Conservation (phyloP, 92 coral and sea anemone genomes). For the Muricea muricata region DNA sequence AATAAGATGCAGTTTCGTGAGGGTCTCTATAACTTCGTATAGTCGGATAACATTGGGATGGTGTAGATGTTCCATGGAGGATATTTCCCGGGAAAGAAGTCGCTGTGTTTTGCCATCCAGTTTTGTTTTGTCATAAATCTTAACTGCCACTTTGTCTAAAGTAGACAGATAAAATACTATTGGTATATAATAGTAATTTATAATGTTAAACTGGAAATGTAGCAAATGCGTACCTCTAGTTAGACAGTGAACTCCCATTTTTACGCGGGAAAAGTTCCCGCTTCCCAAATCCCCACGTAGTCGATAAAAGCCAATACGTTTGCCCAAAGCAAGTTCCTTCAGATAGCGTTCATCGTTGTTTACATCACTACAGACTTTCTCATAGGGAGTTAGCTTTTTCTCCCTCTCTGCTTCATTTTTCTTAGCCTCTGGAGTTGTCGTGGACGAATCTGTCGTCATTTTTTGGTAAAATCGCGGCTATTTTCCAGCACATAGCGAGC, state of each 20-base stretch:
- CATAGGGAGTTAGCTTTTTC: constrained; percentile 77
- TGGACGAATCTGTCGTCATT: constrained; percentile 90
- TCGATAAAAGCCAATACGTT: constrained; percentile 97
- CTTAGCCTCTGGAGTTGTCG: constrained; percentile 59
- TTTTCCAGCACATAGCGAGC: constrained; percentile 36
- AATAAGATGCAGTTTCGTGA: constrained; percentile 89
- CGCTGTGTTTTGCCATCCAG: constrained; percentile 95
- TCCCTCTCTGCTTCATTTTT: constrained; percentile 68
- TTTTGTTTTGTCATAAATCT: constrained; percentile 96
- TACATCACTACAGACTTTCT: constrained; percentile 82
- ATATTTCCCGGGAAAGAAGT: constrained; percentile 90
- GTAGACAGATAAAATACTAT: not conserved
- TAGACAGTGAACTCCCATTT: constrained; percentile 95
- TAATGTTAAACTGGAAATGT: not conserved
- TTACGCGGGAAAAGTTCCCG: constrained; percentile 99
- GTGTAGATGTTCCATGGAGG: constrained; percentile 96
- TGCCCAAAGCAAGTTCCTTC: constrained; percentile 94
- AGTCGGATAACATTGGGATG: constrained; percentile 95
- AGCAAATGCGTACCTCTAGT: constrained; percentile 78
- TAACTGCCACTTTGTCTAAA: constrained; percentile 98
- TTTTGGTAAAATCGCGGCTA: constrained; percentile 43
- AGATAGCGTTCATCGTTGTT: constrained; percentile 80
- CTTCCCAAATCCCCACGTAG: constrained; percentile 97
- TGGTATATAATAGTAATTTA: constrained; percentile 1
- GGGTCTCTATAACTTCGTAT: constrained; percentile 94